These are phyloP conservation scores for Meriones psammophilus DNA, from an alignment of 2,797 vertebrate genomes.

Conservation along the genomic window DNA sequence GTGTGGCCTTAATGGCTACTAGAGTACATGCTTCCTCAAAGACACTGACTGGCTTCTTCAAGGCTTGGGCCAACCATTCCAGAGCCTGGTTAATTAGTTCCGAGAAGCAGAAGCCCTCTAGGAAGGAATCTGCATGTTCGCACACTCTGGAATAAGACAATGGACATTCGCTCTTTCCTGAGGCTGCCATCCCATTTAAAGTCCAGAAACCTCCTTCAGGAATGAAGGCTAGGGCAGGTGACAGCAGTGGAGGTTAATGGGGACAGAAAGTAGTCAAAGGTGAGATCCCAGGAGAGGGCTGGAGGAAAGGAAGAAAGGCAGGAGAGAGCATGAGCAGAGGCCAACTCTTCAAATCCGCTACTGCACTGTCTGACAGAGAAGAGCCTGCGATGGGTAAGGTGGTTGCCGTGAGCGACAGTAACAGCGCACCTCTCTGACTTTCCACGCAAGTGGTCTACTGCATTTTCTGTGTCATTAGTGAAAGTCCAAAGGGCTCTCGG, in stretches of 20 bases:
- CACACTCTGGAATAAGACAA: background rate
- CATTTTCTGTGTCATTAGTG: background rate
- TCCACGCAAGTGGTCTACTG: background rate
- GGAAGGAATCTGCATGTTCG: background rate
- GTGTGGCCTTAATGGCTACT: background rate
- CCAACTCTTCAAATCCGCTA: background rate
- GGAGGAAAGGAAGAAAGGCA: background rate
- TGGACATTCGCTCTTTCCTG: background rate
- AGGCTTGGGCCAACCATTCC: background rate
- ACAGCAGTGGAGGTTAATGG: background rate
- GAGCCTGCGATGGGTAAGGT: background rate
- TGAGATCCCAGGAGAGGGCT: background rate
- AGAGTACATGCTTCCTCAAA: background rate
- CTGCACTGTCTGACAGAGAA: background rate
- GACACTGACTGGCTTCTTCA: background rate
- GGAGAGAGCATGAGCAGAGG: background rate
- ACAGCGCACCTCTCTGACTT: background rate
- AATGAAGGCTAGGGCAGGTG: background rate
- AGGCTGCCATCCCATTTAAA: background rate
- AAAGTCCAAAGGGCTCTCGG: background rate
- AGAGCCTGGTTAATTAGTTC: background rate
- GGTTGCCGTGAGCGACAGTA: background rate
- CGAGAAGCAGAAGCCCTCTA: background rate
- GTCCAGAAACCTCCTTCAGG: background rate
- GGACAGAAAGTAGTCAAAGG: background rate